Conservation (phyloP, 2,888 invertebrate species). For the Orchesellides sinensis region DNA sequence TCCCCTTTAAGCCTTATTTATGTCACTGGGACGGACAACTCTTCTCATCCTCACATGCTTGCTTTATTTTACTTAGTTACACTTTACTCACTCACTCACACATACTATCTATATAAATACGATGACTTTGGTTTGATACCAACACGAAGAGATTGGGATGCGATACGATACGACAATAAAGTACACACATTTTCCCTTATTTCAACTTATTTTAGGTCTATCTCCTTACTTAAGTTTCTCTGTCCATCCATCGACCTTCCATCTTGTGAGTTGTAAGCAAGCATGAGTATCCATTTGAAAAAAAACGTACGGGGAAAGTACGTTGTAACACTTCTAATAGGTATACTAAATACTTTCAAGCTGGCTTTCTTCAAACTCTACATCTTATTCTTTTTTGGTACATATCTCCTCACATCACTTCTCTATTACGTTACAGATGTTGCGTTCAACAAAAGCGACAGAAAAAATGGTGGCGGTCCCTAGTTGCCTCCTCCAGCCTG, state of each 20-base stretch:
- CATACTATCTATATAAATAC: too few species aligned
- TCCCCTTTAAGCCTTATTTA: conserved; percentile 75
- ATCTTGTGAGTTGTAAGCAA: conserved; percentile 4
- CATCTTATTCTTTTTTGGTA: conserved; percentile 36
- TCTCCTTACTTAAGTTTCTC: conserved; percentile 49
- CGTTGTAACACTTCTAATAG: background rate
- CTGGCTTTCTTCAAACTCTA: background rate
- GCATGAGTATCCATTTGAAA: background rate
- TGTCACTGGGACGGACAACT: conserved; percentile 70
- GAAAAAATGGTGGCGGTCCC: conserved; percentile 33
- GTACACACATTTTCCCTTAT: conserved; percentile 43
- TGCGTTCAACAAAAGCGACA: conserved; percentile 55
- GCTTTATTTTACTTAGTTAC: conserved; percentile 16
- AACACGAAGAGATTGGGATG: background rate
- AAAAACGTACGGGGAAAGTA: background rate
- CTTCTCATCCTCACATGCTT: conserved; percentile 53
- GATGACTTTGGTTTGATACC: too few species aligned
- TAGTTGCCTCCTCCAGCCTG: conserved; percentile 28
- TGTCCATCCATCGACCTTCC: conserved; percentile 46
- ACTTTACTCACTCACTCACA: background rate
- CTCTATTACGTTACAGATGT: conserved; percentile 51
- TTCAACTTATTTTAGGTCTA: conserved; percentile 54
- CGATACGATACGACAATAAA: conserved; percentile 12
- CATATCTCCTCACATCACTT: too few species aligned
- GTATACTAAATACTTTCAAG: conserved; percentile 36